phyloP scores from a whole-genome alignment of 2,113 vertebrate species.

The Vidua macroura region DNA sequence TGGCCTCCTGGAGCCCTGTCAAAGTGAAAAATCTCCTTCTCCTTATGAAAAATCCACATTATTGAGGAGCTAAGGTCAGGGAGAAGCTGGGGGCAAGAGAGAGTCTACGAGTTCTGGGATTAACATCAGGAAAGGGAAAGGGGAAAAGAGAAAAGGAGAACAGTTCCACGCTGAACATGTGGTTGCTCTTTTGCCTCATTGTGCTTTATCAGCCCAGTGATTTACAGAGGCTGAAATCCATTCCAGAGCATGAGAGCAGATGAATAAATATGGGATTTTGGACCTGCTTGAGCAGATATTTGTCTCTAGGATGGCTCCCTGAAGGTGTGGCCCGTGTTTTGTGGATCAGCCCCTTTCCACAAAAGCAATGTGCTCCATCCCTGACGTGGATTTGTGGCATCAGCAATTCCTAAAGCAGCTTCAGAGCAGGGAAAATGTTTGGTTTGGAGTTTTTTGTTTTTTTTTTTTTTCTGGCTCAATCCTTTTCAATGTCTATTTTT shows the following conservation, averaged over 20 bases:
- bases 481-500: neutral
- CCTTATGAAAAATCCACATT: neutral
- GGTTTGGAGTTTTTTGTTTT: no score
- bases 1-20: neutral
- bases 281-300: neutral
- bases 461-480: neutral
- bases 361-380: neutral
- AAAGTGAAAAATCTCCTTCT: neutral
- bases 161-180: neutral
- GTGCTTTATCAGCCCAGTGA: neutral
- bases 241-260: slow-evolving; percentile 12
- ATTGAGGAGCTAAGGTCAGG: neutral
- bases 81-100: neutral
- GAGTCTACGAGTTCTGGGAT: neutral
- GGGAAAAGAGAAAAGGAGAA: neutral
- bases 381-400: neutral
- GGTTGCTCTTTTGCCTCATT: neutral
- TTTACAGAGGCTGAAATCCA: neutral
- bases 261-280: neutral
- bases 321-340: neutral
- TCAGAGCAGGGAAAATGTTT: neutral
- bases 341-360: neutral
- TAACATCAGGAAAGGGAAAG: neutral
- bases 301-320: neutral
- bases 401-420: neutral